Percentiles rank a stretch among this genome's conserved stretches.
phyloP scores from a whole-genome alignment of 2,888 invertebrate species.

The Asteroscopus sphinx region DNA sequence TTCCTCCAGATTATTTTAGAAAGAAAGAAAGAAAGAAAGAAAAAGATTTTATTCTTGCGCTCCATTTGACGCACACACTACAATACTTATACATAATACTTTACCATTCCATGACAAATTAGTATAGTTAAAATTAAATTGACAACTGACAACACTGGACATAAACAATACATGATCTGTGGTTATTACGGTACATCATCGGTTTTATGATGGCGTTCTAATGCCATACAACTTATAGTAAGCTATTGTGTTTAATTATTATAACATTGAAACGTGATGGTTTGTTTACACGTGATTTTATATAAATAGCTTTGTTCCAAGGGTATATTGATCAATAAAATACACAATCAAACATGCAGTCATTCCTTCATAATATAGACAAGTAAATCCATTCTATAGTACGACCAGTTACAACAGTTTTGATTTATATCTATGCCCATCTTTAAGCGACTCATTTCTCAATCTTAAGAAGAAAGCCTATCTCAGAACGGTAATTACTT shows the following conservation, averaged over 20 bases:
- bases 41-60: too few species aligned
- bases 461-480: constrained; percentile 77
- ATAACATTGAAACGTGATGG: constrained; percentile 8
- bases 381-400: constrained; percentile 31
- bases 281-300: constrained; percentile 1
- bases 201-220: constrained; percentile 16
- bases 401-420: constrained; percentile 45
- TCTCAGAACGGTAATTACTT: constrained; percentile 78
- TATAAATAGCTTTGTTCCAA: neutral
- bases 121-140: too few species aligned
- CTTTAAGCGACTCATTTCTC: constrained; percentile 77
- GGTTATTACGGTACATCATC: too few species aligned
- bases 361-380: constrained; percentile 10
- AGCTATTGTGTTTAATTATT: constrained; percentile 12
- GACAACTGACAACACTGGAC: too few species aligned
- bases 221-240: constrained; percentile 11
- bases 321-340: constrained; percentile 4
- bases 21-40: too few species aligned
- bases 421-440: constrained; percentile 66
- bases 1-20: constrained; percentile 18
- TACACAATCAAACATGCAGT: constrained; percentile 28
- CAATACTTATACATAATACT: too few species aligned
- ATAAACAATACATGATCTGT: too few species aligned
- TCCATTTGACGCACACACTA: too few species aligned
- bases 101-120: too few species aligned